phyloP scores from a whole-genome alignment of 2,113 vertebrate species.

The Cavia porcellus region DNA sequence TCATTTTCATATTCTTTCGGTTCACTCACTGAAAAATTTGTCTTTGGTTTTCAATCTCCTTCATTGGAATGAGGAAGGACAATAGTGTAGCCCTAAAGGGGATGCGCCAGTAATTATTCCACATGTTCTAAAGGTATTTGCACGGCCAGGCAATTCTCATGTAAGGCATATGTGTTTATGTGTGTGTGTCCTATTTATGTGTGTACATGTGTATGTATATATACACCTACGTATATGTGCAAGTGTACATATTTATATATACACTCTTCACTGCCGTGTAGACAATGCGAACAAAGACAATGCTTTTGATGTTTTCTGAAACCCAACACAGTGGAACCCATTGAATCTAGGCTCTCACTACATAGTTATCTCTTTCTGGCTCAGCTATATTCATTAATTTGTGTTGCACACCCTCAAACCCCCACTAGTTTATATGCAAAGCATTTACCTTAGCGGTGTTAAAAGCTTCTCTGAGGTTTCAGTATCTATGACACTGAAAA shows the following conservation, averaged over 20 bases:
- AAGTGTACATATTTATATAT: not conserved
- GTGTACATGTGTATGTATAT: not conserved
- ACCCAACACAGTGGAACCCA: not conserved
- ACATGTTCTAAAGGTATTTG: not conserved
- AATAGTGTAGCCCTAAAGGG: not conserved
- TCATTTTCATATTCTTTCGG: not conserved
- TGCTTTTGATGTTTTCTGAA: not conserved
- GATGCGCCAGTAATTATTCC: not conserved
- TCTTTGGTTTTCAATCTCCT: not conserved
- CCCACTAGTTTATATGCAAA: not conserved
- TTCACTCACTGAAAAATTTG: not conserved
- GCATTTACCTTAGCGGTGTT: not conserved
- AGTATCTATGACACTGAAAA: not conserved
- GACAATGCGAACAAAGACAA: not conserved
- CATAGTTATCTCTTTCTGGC: not conserved
- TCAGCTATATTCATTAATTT: not conserved
- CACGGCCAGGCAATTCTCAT: not conserved
- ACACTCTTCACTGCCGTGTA: not conserved
- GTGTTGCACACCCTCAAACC: not conserved
- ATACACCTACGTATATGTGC: not conserved
- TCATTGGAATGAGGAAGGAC: not conserved
- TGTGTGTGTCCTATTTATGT: not conserved
- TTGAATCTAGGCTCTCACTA: rapidly evolving
- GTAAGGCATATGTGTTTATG: not conserved
- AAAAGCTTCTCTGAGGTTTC: not conserved